Percentiles rank a stretch among this genome's conserved stretches.
These are phyloP conservation scores for Pristionchus arcanus DNA, from an alignment of 2,888 invertebrate genomes.

Conservation along the genomic window DNA sequence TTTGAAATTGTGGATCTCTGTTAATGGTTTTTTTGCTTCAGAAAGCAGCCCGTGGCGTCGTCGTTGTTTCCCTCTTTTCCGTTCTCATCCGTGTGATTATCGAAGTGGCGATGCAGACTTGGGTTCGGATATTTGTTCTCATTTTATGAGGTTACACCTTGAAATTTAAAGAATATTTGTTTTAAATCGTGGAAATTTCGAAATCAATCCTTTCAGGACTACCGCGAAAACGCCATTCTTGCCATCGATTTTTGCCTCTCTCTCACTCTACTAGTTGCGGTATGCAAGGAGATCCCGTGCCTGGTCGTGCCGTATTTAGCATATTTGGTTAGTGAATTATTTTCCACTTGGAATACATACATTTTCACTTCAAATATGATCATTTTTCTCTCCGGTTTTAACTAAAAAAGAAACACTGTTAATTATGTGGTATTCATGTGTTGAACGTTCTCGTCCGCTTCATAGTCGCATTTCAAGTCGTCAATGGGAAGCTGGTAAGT, in stretches of 20 bases:
- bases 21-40: too few relatives aligned
- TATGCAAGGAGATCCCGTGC: neutral
- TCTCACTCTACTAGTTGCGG: neutral
- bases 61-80: neutral
- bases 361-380: too few relatives aligned
- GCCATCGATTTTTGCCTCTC: neutral
- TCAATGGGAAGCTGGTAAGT: neutral
- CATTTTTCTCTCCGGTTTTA: too few relatives aligned
- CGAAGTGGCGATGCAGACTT: neutral
- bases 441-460: neutral
- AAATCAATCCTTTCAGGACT: too few relatives aligned
- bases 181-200: too few relatives aligned
- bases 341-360: too few relatives aligned
- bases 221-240: neutral
- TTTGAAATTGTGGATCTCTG: neutral
- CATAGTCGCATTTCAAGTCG: neutral
- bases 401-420: neutral
- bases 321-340: neutral
- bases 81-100: neutral
- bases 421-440: neutral
- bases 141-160: too few relatives aligned
- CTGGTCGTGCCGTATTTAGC: neutral
- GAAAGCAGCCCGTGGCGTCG: neutral
- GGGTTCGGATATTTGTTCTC: neutral
- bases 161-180: too few relatives aligned